A percentile compares a stretch with the other conserved stretches of the same genome.
Evolutionary conservation across 1,140 invertebrate species (phyloP).

Genomic region (Leptestheria dahalacensis): DNA sequence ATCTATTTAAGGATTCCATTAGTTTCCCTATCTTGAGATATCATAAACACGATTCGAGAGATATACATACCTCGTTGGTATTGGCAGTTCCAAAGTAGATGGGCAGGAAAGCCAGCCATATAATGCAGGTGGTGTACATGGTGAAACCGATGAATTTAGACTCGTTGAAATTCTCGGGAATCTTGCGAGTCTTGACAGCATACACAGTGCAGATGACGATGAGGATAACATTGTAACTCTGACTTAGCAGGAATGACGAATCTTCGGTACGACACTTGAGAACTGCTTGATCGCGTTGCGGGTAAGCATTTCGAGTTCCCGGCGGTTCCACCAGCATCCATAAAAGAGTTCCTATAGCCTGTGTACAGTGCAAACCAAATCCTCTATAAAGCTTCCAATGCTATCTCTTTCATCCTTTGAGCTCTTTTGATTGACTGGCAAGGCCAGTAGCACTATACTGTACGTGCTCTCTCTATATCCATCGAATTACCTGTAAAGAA

Average conservation of each 20-base stretch:
- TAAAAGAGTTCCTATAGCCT: slow-evolving; percentile 20
- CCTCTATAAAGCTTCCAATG: too few species aligned
- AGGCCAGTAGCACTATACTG: too few species aligned
- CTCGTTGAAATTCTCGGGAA: slow-evolving; percentile 48
- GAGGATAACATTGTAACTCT: slow-evolving; percentile 44
- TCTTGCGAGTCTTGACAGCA: slow-evolving; percentile 44
- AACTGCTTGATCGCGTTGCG: slow-evolving; percentile 34
- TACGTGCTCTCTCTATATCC: too few species aligned
- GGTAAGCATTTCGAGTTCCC: slow-evolving; percentile 34
- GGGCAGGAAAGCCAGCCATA: slow-evolving; percentile 46
- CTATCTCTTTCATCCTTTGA: too few species aligned
- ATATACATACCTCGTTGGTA: slow-evolving; percentile 31
- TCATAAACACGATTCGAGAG: slow-evolving; percentile 6
- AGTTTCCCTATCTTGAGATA: background rate
- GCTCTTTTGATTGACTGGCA: background rate
- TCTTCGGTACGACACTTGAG: slow-evolving; percentile 43
- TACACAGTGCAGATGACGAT: slow-evolving; percentile 46
- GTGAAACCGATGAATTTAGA: slow-evolving; percentile 47
- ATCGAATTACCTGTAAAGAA: slow-evolving; percentile 32
- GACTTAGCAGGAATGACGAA: slow-evolving; percentile 41
- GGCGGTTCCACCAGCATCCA: slow-evolving; percentile 44
- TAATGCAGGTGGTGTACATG: slow-evolving; percentile 51
- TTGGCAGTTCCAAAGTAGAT: slow-evolving; percentile 45
- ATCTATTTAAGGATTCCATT: slow-evolving; percentile 25
- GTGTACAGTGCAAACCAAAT: background rate